Percentiles rank a stretch among this genome's conserved stretches.
These are phyloP conservation scores for Coregonus sp. DNA, from an alignment of 2,797 vertebrate genomes.

Conservation along the genomic window DNA sequence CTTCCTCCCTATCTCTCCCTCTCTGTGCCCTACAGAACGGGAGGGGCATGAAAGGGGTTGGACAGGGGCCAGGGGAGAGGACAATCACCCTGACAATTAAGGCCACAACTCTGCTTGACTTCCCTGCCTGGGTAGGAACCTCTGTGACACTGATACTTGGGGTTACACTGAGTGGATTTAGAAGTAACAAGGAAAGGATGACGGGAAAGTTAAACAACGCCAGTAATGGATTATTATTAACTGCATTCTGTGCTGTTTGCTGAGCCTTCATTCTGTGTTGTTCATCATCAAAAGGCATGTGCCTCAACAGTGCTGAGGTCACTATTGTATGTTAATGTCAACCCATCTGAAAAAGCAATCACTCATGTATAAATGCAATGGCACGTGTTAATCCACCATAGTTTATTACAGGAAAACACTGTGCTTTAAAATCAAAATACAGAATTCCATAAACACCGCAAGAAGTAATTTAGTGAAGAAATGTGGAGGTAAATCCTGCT, in stretches of 20 bases:
- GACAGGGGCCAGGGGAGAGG: conserved; percentile 54
- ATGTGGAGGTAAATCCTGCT: conserved; percentile 9
- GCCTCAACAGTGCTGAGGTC: background rate
- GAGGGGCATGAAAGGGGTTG: background rate
- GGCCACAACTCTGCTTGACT: conserved; percentile 47
- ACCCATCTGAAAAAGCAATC: too few relatives aligned
- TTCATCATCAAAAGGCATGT: background rate
- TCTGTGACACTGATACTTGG: conserved; percentile 18
- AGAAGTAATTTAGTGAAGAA: conserved; percentile 32
- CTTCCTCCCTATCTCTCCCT: conserved; percentile 48
- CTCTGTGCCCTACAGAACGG: conserved; percentile 5
- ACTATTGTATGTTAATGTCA: too few relatives aligned
- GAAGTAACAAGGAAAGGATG: conserved; percentile 19
- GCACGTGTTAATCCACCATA: background rate
- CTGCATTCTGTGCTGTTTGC: background rate
- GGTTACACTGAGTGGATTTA: conserved; percentile 16
- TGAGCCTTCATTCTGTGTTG: background rate
- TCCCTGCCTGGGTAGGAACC: background rate
- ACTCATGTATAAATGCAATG: too few relatives aligned
- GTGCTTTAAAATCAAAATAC: conserved; percentile 21
- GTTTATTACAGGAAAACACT: background rate
- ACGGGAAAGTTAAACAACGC: conserved; percentile 28
- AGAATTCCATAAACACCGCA: conserved; percentile 21
- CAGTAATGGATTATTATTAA: conserved; percentile 14
- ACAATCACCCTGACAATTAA: conserved; percentile 50